These are phyloP conservation scores for Microcaecilia unicolor DNA, from an alignment of 2,797 vertebrate species.

Conservation along the genomic window DNA sequence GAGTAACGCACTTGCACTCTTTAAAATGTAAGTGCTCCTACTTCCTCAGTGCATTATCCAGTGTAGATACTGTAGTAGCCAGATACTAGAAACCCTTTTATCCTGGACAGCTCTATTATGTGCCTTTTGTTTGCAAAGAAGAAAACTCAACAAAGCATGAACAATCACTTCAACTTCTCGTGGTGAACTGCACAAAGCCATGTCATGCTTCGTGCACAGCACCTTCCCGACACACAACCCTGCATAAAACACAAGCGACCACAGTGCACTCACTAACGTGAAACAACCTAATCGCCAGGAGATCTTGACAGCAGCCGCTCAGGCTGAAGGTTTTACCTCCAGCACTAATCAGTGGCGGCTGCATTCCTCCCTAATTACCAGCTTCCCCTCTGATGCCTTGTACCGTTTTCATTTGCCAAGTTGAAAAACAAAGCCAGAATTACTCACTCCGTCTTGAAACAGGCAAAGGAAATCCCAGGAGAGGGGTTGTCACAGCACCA, in stretches of 20 bases:
- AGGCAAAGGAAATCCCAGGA: constrained; percentile 53
- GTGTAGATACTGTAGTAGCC: too few species aligned
- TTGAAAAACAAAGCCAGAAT: constrained; percentile 30
- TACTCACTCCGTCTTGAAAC: constrained; percentile 57
- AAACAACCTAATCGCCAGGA: constrained; percentile 10
- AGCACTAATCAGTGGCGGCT: constrained; percentile 16
- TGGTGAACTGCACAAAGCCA: too few species aligned
- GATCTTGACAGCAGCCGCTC: constrained; percentile 12
- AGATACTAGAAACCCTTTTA: too few species aligned
- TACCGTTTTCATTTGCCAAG: constrained; percentile 37
- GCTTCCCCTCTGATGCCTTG: constrained; percentile 26
- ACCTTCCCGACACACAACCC: background rate
- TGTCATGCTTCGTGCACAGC: too few species aligned
- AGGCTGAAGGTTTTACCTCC: constrained; percentile 10
- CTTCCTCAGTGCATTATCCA: too few species aligned
- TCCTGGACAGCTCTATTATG: too few species aligned
- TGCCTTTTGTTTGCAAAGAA: too few species aligned
- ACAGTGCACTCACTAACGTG: background rate
- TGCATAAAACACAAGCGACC: too few species aligned
- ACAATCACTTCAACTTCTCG: too few species aligned
- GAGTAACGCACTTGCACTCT: too few species aligned
- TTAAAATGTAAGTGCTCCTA: too few species aligned
- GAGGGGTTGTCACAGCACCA: constrained; percentile 35
- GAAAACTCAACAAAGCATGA: too few species aligned
- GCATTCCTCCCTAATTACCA: constrained; percentile 26